Base-by-base conservation (phyloP, 37 sponge, comb jelly and placozoan species). In the Axinella damicornis region DNA sequence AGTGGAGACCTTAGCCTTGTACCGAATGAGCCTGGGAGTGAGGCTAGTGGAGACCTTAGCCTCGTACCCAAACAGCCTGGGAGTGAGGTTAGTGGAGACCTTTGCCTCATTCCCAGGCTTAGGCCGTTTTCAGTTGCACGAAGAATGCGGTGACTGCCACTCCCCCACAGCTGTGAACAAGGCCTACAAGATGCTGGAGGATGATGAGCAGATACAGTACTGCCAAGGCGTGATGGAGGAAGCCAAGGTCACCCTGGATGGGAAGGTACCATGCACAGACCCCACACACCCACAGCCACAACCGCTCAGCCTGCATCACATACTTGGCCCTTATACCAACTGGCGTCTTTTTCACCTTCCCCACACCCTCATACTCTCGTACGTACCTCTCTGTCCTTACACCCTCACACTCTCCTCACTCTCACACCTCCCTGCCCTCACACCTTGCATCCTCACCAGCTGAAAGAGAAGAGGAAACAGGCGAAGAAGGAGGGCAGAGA, bases 151-250 rank as follows among this genome's bases (percentile, higher is more conserved):
- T n/a, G n/a, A n/a, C n/a, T n/a, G n/a, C 4, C 46, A 46, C 46
- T 11, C 63, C 13, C 58, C 0, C 61, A 54, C 59, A 95, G 95
- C 96, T 70, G 87, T 98, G 28, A 91, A 79, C 64, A 95, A 85
- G 60, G 98, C 98, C 0, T 89, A 98, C 82, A 90, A 92, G 85
- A 84, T 85, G 77, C 69, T 96, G 37, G 71, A 92, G 0, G 94
- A 94, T 79, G 86, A 93, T 52, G 96, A 94, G 67, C 89, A 94
- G 73, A 14, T 81, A 37, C 79, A 87, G 56, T 88, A 88, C 69
- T 82, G 79, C 57, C 76, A 77, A 41, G 74, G 89, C 15, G 79
- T 94, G 54, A 63, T 87, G 13, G 89, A 91, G 78, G 96, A 94
- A 33, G 98, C 94, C 20, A 57, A 74, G 21, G 89, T 65, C 24